Evolutionary conservation across 2,797 vertebrate species (phyloP).

Genomic region (Naso thynnoides): DNA sequence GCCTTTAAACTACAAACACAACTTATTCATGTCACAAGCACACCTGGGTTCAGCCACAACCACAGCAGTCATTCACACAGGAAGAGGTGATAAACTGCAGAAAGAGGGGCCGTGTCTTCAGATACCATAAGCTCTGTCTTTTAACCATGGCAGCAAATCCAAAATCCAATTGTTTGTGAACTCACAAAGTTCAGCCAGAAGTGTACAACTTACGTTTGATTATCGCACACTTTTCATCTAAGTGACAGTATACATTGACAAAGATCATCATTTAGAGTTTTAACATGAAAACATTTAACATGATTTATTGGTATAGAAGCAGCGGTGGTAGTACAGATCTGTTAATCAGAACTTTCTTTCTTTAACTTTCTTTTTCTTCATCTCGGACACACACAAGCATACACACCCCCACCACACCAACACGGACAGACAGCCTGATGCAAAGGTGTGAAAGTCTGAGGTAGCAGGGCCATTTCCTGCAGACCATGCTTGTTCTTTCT

Average conservation of each 20-base stretch:
- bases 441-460: constrained; percentile 19
- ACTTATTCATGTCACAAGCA: constrained; percentile 42
- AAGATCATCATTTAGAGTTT: not conserved
- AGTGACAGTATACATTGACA: not conserved
- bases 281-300: no score
- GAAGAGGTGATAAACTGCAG: constrained; percentile 58
- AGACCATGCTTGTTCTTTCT: constrained; percentile 5
- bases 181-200: not conserved
- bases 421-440: not conserved
- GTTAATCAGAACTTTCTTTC: not conserved
- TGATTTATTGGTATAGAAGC: not conserved
- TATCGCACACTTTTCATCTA: not conserved
- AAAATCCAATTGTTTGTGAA: not conserved
- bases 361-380: not conserved
- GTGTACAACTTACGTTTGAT: not conserved
- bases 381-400: not conserved
- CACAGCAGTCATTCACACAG: constrained; percentile 62
- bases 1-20: not conserved
- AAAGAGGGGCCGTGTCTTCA: constrained; percentile 5
- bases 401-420: not conserved
- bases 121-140: not conserved
- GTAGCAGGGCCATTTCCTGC: constrained; percentile 53
- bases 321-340: not conserved
- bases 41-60: constrained; percentile 64
- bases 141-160: constrained; percentile 9